A percentile compares a stretch with the other conserved stretches of the same genome.
Evolutionary conservation across 2,113 vertebrate species (phyloP).

Genomic region (Pithys albifrons): DNA sequence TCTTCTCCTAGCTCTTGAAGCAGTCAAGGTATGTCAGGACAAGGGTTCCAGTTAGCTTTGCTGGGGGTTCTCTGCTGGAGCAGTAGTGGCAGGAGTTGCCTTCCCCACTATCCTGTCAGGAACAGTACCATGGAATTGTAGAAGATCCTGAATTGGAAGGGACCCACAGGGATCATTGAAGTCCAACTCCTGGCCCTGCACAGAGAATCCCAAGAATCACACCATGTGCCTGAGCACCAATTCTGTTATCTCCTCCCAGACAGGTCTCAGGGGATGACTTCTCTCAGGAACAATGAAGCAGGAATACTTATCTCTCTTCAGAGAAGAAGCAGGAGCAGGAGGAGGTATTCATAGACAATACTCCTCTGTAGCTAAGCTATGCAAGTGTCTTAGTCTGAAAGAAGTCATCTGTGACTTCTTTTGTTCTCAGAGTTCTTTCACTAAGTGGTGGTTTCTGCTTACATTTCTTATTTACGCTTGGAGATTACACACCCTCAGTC

Average conservation of each 20-base stretch:
- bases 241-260: background rate
- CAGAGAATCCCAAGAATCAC: background rate
- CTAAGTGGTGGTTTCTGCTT: background rate
- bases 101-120: background rate
- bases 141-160: background rate
- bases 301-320: background rate
- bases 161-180: background rate
- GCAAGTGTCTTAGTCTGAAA: background rate
- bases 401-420: slow-evolving; percentile 12
- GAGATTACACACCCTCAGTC: background rate
- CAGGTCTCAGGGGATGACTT: background rate
- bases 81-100: background rate
- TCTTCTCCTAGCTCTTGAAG: background rate
- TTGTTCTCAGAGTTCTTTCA: background rate
- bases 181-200: background rate
- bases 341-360: background rate
- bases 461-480: background rate
- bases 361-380: background rate
- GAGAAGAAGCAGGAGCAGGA: background rate
- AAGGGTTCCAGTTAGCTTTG: background rate
- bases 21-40: background rate
- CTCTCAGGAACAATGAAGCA: background rate
- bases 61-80: background rate
- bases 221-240: background rate
- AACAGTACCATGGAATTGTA: background rate